Evolutionary conservation across 2,888 invertebrate species (phyloP).

Genomic region (Xylocampa areola): DNA sequence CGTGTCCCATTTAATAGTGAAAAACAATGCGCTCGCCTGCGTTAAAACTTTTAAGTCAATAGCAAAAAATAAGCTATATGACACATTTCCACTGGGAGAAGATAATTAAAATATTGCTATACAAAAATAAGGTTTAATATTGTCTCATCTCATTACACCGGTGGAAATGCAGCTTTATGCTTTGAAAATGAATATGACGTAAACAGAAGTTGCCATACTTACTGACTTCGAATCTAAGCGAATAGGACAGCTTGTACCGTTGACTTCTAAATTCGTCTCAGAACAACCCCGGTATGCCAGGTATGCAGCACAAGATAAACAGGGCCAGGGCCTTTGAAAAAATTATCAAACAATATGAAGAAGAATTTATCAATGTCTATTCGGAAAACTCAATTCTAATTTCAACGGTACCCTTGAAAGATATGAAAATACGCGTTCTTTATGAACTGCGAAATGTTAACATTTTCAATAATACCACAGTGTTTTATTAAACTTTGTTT

Average conservation of each 20-base stretch:
- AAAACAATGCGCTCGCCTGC: no score
- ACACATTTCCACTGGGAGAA: no score
- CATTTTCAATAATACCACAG: not conserved
- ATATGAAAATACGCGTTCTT: slow-evolving; percentile 1
- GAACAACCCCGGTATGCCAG: slow-evolving; percentile 30
- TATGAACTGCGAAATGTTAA: slow-evolving; percentile 7
- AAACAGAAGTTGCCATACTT: not conserved
- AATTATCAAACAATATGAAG: slow-evolving; percentile 25
- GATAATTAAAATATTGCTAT: no score
- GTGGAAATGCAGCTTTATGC: no score
- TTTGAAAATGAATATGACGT: not conserved
- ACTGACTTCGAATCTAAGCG: not conserved
- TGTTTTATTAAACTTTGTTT: slow-evolving; percentile 21
- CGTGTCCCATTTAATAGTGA: no score
- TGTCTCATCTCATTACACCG: no score
- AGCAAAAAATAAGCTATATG: no score
- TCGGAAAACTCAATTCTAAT: slow-evolving; percentile 3
- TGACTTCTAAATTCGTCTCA: slow-evolving; percentile 32
- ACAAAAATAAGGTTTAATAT: no score
- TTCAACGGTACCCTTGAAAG: not conserved
- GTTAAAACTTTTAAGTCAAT: no score
- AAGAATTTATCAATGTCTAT: slow-evolving; percentile 35
- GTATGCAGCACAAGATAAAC: slow-evolving; percentile 32
- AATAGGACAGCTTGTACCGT: slow-evolving; percentile 29
- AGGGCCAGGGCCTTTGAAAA: slow-evolving; percentile 43